Evolutionary conservation across 2,113 vertebrate species (phyloP), one percentile per base, ranked within the genome.

Genomic region (Syngnathus typhle): DNA sequence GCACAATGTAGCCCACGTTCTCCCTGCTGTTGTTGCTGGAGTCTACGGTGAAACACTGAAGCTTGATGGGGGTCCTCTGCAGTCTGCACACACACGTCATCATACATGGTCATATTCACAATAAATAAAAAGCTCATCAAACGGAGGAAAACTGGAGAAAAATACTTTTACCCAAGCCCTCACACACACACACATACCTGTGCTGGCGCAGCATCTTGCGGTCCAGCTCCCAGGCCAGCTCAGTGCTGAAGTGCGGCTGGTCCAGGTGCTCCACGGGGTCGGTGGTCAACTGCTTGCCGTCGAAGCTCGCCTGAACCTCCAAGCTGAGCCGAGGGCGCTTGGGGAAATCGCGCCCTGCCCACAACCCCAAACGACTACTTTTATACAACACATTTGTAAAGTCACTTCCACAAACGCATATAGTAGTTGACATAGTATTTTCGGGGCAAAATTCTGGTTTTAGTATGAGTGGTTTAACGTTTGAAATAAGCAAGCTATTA

Each of bases 171-270:
- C 27, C 10, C 36, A 38, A 1, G 6, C 19, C 5, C 37, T 2
- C 36, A 49, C 61, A 66, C 71, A 98, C 95, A 13, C 15, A 66
- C 23, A 39, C 61, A 66, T 70, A 98, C 96, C 96, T 94, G 91
- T 98, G 95, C 46, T 95, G 96, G 85, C 97, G 96, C 75, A 98
- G 93, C 0, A 91, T 93, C 78, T 92, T 90, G 68, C 94, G 93
- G 73, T 96, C 93, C 39, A 99, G 93, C 65, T 98, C 96, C 96
- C 96, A 99, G 41, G 96, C 97, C 74, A 99, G 85, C 78, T 99
- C 97, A 0, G 95, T 98, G 77, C 89, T 91, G 92, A 99, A 98
- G 76, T 93, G 93, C 0, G 97, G 97, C 74, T 94, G 93, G 49
- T 96, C 92, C 0, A 81, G 80, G 41, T 98, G 96, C 7, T 94